Conservation (phyloP, 2,888 invertebrate genomes). For the Pyrgus malvae region DNA sequence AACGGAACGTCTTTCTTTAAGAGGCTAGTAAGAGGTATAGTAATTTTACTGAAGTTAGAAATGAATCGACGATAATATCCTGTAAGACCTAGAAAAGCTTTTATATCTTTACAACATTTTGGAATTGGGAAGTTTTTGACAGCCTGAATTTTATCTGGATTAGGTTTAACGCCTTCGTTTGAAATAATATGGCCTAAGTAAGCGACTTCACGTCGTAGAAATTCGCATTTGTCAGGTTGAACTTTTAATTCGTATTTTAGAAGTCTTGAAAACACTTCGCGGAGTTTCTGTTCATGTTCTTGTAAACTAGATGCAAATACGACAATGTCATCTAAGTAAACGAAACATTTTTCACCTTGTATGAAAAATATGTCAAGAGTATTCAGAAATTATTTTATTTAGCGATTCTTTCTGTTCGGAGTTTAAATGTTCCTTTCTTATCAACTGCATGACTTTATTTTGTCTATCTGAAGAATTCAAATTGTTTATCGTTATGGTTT, state of each 20-base stretch:
- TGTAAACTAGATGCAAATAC: constrained; percentile 30
- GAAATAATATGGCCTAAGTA: constrained; percentile 53
- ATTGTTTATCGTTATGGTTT: constrained; percentile 1
- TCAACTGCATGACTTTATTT: constrained; percentile 27
- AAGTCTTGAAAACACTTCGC: constrained; percentile 37
- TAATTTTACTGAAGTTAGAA: constrained; percentile 35
- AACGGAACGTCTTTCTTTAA: neutral
- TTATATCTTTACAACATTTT: constrained; percentile 40
- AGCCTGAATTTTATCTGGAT: constrained; percentile 42
- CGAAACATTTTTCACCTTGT: constrained; percentile 36
- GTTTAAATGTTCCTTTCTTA: constrained; percentile 33
- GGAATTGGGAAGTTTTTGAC: constrained; percentile 41
- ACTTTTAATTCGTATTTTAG: constrained; percentile 36
- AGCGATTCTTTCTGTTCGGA: constrained; percentile 32
- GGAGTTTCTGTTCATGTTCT: constrained; percentile 36
- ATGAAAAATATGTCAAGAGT: constrained; percentile 34
- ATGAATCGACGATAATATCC: constrained; percentile 47
- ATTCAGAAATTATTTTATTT: constrained; percentile 32
- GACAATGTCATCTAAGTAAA: constrained; percentile 43
- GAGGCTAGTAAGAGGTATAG: constrained; percentile 28
- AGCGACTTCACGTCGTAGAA: constrained; percentile 43
- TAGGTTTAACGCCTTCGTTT: constrained; percentile 47
- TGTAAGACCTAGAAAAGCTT: constrained; percentile 41
- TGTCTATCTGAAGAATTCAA: constrained; percentile 6
- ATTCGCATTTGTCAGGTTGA: constrained; percentile 48